Evolutionary conservation across 2,113 vertebrate genomes (phyloP), one percentile per base, ranked within the genome.

Genomic region (Eleginops maclovinus): DNA sequence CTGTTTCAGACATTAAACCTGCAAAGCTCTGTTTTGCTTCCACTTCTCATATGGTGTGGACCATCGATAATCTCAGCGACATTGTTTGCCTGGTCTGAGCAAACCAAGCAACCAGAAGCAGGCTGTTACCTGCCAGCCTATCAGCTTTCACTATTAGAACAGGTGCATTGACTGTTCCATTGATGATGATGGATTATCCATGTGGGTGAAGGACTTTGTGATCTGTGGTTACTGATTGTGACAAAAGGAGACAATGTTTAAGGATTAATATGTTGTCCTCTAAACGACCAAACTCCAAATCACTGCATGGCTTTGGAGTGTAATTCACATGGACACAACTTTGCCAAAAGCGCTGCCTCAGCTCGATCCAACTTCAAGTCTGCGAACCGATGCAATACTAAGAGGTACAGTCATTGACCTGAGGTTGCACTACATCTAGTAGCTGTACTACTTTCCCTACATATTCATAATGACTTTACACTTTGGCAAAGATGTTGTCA

Each of bases 371-470:
- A 62, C 46, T 68, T 41, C 31, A 69, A 79, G 78, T 79, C 79
- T 79, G 87, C 75, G 64, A 72, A 89, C 88, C 40, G 63, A 90
- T 87, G 84, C 83, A 72, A 50, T 53, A 76, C 77, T 73, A 82
- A 88, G 81, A 75, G 76, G 44, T 65, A 76, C 2, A 76, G 79
- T 85, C 79, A 73, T 55, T 86, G 87, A 88, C 83, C 86, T 12
- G 19, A 64, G 19, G 63, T 61, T 77, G 79, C 72, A 28, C 77
- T 53, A 15, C 84, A 78, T 86, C 69, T 71, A 79, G 77, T 70
- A 69, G 64, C 21, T 47, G 41, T 0, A 36, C 63, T 40, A 59
- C 61, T 44, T 69, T 54, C 24, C 24, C 16, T 58, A 54, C 14
- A 31, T 36, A 74, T 49, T 5, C 16, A 40, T 13, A 85, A 79